Percentiles rank a stretch among this genome's conserved stretches.
These are phyloP conservation scores for Agrotis clavis DNA, from an alignment of 2,888 invertebrate species.

Conservation along the genomic window DNA sequence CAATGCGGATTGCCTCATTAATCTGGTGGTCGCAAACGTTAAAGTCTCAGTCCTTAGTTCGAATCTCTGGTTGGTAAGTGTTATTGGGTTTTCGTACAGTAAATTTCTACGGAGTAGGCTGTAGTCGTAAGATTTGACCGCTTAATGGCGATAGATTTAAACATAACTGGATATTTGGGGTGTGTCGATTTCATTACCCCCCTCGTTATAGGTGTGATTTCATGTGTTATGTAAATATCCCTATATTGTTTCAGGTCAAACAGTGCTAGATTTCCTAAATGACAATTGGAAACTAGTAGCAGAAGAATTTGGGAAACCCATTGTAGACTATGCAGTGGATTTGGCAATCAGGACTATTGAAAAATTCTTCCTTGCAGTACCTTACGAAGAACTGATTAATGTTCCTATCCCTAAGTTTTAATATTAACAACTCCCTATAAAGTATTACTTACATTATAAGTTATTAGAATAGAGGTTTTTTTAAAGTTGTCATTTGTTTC, in stretches of 20 bases:
- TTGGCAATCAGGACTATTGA: conserved; percentile 81
- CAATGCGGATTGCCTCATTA: not conserved
- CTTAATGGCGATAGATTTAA: not conserved
- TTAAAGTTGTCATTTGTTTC: conserved; percentile 43
- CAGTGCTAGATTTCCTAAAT: conserved; percentile 83
- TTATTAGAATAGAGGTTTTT: conserved; percentile 37
- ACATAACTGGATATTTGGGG: not conserved
- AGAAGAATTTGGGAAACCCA: conserved; percentile 86
- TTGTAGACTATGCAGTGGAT: conserved; percentile 86
- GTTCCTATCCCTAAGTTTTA: conserved; percentile 78
- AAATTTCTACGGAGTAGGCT: not conserved
- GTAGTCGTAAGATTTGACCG: not conserved
- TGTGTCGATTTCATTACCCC: too few species aligned
- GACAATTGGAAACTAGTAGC: conserved; percentile 85
- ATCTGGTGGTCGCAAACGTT: not conserved
- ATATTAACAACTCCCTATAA: conserved; percentile 31
- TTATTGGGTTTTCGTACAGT: not conserved
- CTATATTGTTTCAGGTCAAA: conserved; percentile 77
- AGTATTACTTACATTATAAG: conserved; percentile 29
- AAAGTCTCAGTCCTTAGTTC: not conserved
- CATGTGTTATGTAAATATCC: not conserved
- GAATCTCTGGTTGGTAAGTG: not conserved
- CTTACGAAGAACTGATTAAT: conserved; percentile 83
- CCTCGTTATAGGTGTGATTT: too few species aligned
- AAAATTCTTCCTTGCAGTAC: conserved; percentile 84